These are phyloP conservation scores for Yponomeuta evonymella DNA, from an alignment of 2,888 invertebrate genomes.

Conservation along the genomic window DNA sequence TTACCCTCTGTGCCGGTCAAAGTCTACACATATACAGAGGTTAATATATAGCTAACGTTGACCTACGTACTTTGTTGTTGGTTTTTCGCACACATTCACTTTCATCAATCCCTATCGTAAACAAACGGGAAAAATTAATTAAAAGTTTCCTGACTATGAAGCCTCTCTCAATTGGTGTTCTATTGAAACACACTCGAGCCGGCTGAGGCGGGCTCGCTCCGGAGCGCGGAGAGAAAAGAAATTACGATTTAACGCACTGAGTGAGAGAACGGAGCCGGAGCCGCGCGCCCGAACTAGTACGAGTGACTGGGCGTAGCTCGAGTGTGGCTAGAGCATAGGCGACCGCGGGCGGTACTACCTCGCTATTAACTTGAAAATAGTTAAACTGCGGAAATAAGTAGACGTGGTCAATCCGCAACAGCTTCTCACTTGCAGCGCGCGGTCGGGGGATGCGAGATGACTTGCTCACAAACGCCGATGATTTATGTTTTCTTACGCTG, in stretches of 20 bases:
- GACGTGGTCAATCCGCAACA: not conserved
- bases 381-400: not conserved
- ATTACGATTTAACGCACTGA: constrained; percentile 35
- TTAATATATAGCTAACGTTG: too few species aligned
- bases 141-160: not conserved
- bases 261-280: constrained; percentile 28
- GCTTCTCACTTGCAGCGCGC: not conserved
- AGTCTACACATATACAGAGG: too few species aligned
- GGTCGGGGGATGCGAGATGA: constrained; percentile 6
- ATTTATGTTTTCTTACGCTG: constrained; percentile 10
- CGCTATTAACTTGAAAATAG: too few species aligned
- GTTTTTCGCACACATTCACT: not conserved
- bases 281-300: not conserved
- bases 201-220: constrained; percentile 21
- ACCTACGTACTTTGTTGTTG: too few species aligned
- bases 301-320: not conserved
- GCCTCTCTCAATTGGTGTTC: not conserved
- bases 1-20: too few species aligned
- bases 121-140: not conserved
- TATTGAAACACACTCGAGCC: constrained; percentile 34
- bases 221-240: constrained; percentile 32
- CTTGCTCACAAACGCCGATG: constrained; percentile 13
- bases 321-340: not conserved
- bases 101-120: not conserved
- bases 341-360: not conserved